A percentile compares a stretch with the other conserved stretches of the same genome.
These are phyloP conservation scores for Aleadryas rufinucha DNA, from an alignment of 2,113 vertebrate genomes.

Conservation along the genomic window DNA sequence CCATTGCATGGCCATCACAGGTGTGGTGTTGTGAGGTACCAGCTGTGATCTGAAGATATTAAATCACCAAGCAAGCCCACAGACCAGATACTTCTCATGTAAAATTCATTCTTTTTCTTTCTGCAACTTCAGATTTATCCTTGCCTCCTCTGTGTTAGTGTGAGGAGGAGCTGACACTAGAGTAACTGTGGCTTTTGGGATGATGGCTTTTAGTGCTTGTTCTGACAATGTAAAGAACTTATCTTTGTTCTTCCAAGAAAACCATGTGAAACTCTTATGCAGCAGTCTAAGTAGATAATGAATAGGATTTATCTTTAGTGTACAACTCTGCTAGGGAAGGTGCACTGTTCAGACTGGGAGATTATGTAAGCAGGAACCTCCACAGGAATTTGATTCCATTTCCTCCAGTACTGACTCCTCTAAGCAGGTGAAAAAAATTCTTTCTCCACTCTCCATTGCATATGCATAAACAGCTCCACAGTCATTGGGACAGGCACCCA, in stretches of 20 bases:
- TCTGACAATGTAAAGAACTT: background rate
- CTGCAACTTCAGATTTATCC: background rate
- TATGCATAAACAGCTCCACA: slow-evolving; percentile 59
- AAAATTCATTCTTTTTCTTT: background rate
- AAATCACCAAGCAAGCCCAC: background rate
- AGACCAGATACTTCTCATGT: background rate
- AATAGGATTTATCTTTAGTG: background rate
- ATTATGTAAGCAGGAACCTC: background rate
- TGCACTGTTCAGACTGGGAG: background rate
- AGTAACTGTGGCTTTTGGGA: background rate
- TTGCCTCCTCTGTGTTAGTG: background rate
- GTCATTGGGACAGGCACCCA: slow-evolving; percentile 44
- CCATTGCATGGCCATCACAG: background rate
- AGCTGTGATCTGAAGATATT: background rate
- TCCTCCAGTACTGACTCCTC: background rate
- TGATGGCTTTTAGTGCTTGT: background rate
- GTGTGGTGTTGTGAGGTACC: background rate
- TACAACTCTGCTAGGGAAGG: background rate
- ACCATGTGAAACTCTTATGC: background rate
- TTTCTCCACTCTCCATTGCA: slow-evolving; percentile 50
- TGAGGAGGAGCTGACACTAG: background rate
- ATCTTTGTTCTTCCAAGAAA: background rate
- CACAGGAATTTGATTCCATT: background rate
- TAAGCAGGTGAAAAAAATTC: slow-evolving; percentile 38
- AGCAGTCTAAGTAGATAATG: background rate